Percentiles rank a stretch among this genome's conserved stretches.
phyloP scores from a whole-genome alignment of 1,140 invertebrate genomes.

The Drosophila lacertosa region DNA sequence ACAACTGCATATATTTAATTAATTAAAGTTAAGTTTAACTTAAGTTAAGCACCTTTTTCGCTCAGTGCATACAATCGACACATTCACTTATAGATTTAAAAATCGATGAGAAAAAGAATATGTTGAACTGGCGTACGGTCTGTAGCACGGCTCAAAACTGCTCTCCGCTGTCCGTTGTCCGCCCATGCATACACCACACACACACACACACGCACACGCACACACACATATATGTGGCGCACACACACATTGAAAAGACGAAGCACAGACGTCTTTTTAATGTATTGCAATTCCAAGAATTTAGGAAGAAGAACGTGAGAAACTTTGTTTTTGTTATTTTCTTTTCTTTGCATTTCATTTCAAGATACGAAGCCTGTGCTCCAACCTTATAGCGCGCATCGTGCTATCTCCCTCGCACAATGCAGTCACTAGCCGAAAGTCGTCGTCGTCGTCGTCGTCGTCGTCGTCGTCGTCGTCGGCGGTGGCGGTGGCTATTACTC shows the following conservation, averaged over 20 bases:
- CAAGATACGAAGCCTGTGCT: slow-evolving; percentile 75
- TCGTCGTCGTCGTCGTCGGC: slow-evolving; percentile 24
- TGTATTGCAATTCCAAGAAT: slow-evolving; percentile 84
- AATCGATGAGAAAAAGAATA: slow-evolving; percentile 83
- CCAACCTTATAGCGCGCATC: slow-evolving; percentile 49
- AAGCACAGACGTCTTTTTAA: slow-evolving; percentile 84
- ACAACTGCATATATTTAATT: no score
- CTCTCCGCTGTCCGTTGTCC: slow-evolving; percentile 63
- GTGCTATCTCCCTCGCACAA: slow-evolving; percentile 23
- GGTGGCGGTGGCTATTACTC: slow-evolving; percentile 59
- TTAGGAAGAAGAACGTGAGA: slow-evolving; percentile 84
- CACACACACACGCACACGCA: slow-evolving; percentile 29
- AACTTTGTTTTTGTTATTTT: slow-evolving; percentile 84
- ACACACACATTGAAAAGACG: slow-evolving; percentile 56
- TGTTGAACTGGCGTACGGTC: slow-evolving; percentile 71
- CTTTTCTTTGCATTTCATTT: slow-evolving; percentile 83
- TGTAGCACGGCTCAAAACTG: slow-evolving; percentile 77
- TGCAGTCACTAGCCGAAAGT: slow-evolving; percentile 48
- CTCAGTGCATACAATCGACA: slow-evolving; percentile 74
- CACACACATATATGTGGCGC: not conserved
- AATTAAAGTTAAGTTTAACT: no score
- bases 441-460: slow-evolving; percentile 38
- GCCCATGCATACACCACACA: slow-evolving; percentile 40
- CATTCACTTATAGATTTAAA: slow-evolving; percentile 82
- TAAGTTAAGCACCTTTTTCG: slow-evolving; percentile 45